phyloP scores from a whole-genome alignment of 2,797 vertebrate genomes.

The Leptatherina wallacei region DNA sequence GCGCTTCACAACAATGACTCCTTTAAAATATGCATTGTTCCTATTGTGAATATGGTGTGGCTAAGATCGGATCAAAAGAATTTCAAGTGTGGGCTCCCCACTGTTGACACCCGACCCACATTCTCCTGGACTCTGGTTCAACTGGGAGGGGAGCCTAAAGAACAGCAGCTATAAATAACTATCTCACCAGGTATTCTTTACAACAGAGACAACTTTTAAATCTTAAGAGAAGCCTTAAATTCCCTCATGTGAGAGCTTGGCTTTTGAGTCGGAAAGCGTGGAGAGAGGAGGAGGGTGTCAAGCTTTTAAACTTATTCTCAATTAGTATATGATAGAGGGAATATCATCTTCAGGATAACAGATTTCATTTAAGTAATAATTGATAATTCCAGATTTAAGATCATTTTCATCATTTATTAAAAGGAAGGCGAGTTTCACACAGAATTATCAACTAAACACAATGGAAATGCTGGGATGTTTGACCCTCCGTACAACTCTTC shows the following conservation, averaged over 20 bases:
- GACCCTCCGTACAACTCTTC: neutral
- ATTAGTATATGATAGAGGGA: neutral
- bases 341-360: neutral
- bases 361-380: slow-evolving; percentile 4
- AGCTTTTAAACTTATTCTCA: slow-evolving; percentile 20
- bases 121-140: slow-evolving; percentile 73
- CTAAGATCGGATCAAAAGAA: slow-evolving; percentile 76
- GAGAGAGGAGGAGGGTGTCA: neutral
- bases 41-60: slow-evolving; percentile 36
- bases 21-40: slow-evolving; percentile 25
- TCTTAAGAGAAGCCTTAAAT: slow-evolving; percentile 28
- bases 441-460: slow-evolving; percentile 1
- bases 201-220: slow-evolving; percentile 58
- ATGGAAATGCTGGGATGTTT: slow-evolving; percentile 1
- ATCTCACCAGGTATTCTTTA: slow-evolving; percentile 74
- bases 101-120: slow-evolving; percentile 76
- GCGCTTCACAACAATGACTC: slow-evolving; percentile 18
- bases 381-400: slow-evolving; percentile 2
- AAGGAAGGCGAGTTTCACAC: slow-evolving; percentile 3
- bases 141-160: slow-evolving; percentile 57
- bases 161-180: slow-evolving; percentile 74
- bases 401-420: neutral
- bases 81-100: slow-evolving; percentile 73
- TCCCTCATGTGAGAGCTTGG: slow-evolving; percentile 22
- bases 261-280: slow-evolving; percentile 11